These are phyloP conservation scores for Lapara coniferarum DNA, from an alignment of 2,888 invertebrate species.

Conservation along the genomic window DNA sequence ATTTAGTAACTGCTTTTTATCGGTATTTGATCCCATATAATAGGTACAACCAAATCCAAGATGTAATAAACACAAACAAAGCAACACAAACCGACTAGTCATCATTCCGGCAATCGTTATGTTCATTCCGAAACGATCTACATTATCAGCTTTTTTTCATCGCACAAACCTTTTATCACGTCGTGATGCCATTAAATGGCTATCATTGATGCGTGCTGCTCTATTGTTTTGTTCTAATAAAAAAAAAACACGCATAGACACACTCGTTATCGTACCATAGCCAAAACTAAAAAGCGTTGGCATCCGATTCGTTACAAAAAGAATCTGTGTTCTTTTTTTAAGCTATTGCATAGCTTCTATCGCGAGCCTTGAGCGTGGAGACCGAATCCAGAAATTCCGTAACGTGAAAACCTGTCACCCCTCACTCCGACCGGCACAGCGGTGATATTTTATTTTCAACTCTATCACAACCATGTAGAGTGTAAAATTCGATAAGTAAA, in stretches of 20 bases:
- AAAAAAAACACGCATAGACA: slow-evolving; percentile 47
- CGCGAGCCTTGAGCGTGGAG: too few relatives aligned
- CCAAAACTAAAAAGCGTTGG: slow-evolving; percentile 50
- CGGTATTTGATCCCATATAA: too few relatives aligned
- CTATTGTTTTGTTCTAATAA: slow-evolving; percentile 51
- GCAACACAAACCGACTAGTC: neutral
- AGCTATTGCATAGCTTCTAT: too few relatives aligned
- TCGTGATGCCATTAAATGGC: slow-evolving; percentile 61
- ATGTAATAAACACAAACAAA: neutral
- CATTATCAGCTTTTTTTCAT: slow-evolving; percentile 48
- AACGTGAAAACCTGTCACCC: too few relatives aligned
- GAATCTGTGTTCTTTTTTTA: slow-evolving; percentile 27
- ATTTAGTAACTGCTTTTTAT: too few relatives aligned
- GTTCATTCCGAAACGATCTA: slow-evolving; percentile 53
- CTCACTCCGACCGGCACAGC: too few relatives aligned
- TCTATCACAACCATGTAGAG: too few relatives aligned
- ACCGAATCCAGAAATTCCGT: too few relatives aligned
- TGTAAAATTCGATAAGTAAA: too few relatives aligned
- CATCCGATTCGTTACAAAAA: slow-evolving; percentile 41
- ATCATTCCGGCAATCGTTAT: slow-evolving; percentile 30
- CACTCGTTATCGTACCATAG: slow-evolving; percentile 4
- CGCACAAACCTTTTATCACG: slow-evolving; percentile 39
- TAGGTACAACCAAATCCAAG: too few relatives aligned
- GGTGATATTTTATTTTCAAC: too few relatives aligned
- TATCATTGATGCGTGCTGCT: slow-evolving; percentile 63